Conservation (phyloP, 2,888 invertebrate genomes). For the Nomada fabriciana region DNA sequence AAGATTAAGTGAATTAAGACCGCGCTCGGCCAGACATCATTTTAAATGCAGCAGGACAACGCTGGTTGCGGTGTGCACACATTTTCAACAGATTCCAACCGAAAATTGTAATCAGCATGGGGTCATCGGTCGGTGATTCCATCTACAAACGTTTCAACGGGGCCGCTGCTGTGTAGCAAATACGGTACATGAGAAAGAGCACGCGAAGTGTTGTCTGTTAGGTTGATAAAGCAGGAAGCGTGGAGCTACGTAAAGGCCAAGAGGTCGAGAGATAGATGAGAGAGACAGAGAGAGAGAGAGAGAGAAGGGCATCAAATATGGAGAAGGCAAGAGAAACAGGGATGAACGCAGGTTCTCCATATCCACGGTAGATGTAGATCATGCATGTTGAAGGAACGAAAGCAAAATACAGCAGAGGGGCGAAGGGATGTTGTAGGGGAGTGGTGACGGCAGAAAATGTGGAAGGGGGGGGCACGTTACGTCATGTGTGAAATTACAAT, state of each 20-base stretch:
- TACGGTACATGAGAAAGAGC: constrained; percentile 8
- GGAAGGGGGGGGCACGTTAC: constrained; percentile 67
- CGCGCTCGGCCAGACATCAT: no score
- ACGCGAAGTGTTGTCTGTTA: constrained; percentile 11
- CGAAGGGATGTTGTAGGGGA: constrained; percentile 33
- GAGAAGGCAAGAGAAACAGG: neutral
- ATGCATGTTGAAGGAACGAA: constrained; percentile 60
- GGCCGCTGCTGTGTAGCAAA: constrained; percentile 26
- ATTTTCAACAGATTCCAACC: constrained; percentile 19
- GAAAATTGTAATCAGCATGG: constrained; percentile 68
- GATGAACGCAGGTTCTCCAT: constrained; percentile 18
- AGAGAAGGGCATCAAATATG: neutral
- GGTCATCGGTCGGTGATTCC: constrained; percentile 56
- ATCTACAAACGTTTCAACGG: constrained; percentile 36
- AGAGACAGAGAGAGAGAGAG: constrained; percentile 15
- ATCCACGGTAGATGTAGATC: constrained; percentile 23
- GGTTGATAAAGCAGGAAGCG: constrained; percentile 7
- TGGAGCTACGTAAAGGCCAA: neutral
- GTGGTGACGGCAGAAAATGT: constrained; percentile 50
- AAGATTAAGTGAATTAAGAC: constrained; percentile 45
- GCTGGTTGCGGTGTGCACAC: no score
- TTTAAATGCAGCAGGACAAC: no score
- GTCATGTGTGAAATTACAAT: constrained; percentile 82
- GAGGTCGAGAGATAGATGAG: neutral
- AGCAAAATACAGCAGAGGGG: constrained; percentile 59